Conservation (phyloP, 2,888 invertebrate genomes). For the Synergus gifuensis region DNA sequence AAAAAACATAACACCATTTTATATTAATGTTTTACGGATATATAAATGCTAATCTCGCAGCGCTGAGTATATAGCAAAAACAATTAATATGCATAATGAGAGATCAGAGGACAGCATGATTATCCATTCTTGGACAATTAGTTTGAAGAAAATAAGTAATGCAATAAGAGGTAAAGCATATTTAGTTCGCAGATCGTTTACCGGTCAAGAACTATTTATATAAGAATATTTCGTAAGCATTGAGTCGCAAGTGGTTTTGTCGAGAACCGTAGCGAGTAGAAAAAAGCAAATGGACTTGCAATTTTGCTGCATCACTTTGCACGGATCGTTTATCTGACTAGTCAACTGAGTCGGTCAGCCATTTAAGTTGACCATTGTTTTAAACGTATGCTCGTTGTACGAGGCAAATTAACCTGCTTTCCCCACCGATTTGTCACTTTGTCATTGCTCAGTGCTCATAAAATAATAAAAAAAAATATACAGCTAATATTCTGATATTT, state of each 20-base stretch:
- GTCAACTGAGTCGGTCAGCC: constrained; percentile 33
- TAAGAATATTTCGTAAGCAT: constrained; percentile 36
- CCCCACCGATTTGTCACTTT: constrained; percentile 18
- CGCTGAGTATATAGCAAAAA: no score
- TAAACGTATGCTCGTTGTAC: constrained; percentile 23
- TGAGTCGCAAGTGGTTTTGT: constrained; percentile 26
- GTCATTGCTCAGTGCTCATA: not conserved
- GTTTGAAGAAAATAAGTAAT: constrained; percentile 30
- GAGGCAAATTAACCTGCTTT: constrained; percentile 22
- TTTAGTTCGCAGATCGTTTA: constrained; percentile 26
- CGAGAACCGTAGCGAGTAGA: not conserved
- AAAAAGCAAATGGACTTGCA: constrained; percentile 7
- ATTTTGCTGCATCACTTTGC: constrained; percentile 39
- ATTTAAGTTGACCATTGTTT: constrained; percentile 35
- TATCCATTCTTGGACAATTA: not conserved
- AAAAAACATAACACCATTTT: no score
- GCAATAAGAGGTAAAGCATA: constrained; percentile 20
- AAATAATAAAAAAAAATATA: not conserved
- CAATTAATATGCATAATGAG: no score
- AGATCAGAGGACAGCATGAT: not conserved
- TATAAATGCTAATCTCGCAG: no score
- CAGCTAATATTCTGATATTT: not conserved
- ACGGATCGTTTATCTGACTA: constrained; percentile 35
- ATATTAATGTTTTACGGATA: no score
- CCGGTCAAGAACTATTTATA: constrained; percentile 33